phyloP scores from a whole-genome alignment of 2,797 vertebrate species.

The Lindbergichthys nudifrons region DNA sequence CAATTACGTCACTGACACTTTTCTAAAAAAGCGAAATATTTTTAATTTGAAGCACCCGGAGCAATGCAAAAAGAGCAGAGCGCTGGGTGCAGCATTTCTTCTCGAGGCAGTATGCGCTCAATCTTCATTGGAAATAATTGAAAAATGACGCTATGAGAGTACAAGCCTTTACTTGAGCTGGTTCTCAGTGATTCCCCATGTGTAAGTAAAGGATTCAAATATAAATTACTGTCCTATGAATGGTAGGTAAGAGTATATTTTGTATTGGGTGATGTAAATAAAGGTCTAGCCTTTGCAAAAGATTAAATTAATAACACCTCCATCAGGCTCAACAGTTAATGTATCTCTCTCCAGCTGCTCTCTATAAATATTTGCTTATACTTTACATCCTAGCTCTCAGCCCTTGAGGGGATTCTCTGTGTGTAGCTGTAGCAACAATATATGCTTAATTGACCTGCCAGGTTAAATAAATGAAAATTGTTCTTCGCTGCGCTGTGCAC shows the following conservation, averaged over 20 bases:
- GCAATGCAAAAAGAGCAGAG: no score
- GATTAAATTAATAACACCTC: constrained; percentile 2
- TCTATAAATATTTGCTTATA: constrained; percentile 6
- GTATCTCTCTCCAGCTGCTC: background rate
- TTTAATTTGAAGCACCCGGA: no score
- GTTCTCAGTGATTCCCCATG: background rate
- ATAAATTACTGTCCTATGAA: background rate
- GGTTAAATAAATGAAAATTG: constrained; percentile 58
- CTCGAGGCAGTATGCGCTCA: no score
- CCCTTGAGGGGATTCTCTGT: constrained; percentile 7
- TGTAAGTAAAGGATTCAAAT: background rate
- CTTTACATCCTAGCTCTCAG: constrained; percentile 30
- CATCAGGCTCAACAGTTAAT: background rate
- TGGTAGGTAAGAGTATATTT: background rate
- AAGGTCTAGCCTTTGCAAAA: background rate
- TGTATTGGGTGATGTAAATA: background rate
- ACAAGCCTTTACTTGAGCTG: no score
- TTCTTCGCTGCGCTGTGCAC: constrained; percentile 17
- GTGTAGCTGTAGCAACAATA: constrained; percentile 32
- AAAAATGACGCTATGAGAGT: no score
- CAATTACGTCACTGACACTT: no score
- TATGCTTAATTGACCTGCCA: constrained; percentile 52
- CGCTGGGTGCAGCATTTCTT: no score
- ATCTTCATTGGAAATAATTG: no score
- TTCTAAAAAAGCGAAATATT: no score